Evolutionary conservation across 2,797 vertebrate species (phyloP).

Genomic region (Dermochelys coriacea): DNA sequence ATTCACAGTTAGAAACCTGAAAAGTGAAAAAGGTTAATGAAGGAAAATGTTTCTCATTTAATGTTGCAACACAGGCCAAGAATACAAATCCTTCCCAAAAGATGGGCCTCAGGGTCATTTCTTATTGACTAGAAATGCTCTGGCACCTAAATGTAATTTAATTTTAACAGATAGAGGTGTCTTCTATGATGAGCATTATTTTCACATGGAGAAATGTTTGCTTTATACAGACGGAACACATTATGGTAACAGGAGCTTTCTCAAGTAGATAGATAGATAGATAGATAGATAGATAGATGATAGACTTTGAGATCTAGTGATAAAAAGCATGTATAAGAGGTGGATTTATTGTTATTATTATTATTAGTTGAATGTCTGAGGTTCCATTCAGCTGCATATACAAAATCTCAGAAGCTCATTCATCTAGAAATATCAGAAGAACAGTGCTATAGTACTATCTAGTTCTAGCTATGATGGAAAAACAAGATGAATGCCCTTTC

Average conservation of each 20-base stretch:
- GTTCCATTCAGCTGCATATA: neutral
- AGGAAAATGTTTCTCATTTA: neutral
- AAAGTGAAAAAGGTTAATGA: neutral
- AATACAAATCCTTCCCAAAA: conserved; percentile 1
- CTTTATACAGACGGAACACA: neutral
- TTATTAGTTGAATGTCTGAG: neutral
- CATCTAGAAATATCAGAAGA: neutral
- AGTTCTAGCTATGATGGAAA: neutral
- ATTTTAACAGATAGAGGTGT: neutral
- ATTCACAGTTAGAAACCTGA: neutral
- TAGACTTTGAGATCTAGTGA: neutral
- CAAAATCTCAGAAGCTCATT: neutral
- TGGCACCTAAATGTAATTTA: neutral
- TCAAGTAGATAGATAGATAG: too few relatives aligned
- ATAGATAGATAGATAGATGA: too few relatives aligned
- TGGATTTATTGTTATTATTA: neutral
- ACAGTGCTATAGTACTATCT: neutral
- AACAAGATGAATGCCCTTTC: neutral
- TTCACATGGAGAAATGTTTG: neutral
- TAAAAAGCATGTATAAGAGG: neutral
- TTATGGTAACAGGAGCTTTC: neutral
- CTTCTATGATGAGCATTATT: neutral
- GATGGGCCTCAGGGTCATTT: neutral
- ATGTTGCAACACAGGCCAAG: neutral
- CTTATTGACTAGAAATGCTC: neutral